Base-by-base conservation (phyloP, 1,140 invertebrate genomes). In the Acyrthosiphon pisum region DNA sequence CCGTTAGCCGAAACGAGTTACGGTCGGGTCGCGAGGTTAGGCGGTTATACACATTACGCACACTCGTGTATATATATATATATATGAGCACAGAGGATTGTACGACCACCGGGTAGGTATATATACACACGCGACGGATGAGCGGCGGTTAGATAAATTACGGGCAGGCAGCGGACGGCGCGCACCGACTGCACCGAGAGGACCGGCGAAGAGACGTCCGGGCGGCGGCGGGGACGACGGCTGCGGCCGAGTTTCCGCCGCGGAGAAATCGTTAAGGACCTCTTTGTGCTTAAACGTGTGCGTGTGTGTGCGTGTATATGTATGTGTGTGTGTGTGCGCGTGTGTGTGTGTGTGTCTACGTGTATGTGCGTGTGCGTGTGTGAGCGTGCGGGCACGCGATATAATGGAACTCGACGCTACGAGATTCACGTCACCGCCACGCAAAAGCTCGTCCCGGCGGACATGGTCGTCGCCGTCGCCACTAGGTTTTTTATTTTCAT, bases 191-290 rank as follows among this genome's bases (percentile, higher is more conserved):
- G 35, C 20, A 35, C 20, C 20, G 76, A 37, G 35, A 37, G 35
- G 22, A 83, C 18, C 18, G 35, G 35, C 0, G 76, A 23, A 83
- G n/a, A 23, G 22, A 18, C 0, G 20, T 35, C 18, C 18, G 76
- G 76, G 8, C 35, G 76, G 4, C n/a, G 35, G 35, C 35, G 35
- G 35, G 76, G 76, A 84, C 83, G 41, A 83, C 37, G 37, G 83
- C 83, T 84, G 83, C 22, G 83, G 83, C 37, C 83, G 37, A 41
- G 83, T 44, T 41, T 30, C 37, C 41, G 37, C 37, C 83, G 23
- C 22, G 83, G 83, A 44, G 83, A 84, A 41, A 84, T 84, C 83
- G 83, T 84, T 84, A 84, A 84, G 83, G 83, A 26, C 37, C 83
- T 84, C 37, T 44, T 41, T 26, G 76, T 83, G 76, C 76, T 83